phyloP scores from a whole-genome alignment of 2,888 invertebrate species.

The Polydrusus cervinus region DNA sequence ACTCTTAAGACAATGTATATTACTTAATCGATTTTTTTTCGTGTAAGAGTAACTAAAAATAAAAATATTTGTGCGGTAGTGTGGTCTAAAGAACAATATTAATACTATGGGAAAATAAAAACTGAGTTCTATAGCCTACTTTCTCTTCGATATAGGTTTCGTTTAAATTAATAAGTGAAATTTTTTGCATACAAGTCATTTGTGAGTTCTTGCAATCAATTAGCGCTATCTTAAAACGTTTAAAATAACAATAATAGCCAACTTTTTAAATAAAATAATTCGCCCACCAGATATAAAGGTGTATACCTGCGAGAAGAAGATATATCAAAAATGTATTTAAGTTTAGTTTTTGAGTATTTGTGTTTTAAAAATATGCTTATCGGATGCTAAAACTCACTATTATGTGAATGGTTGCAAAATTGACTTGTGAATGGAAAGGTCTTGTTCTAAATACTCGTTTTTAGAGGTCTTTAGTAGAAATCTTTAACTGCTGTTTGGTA shows the following conservation, averaged over 20 bases:
- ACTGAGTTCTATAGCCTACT: slow-evolving; percentile 36
- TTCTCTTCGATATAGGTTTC: slow-evolving; percentile 40
- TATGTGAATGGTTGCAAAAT: slow-evolving; percentile 1
- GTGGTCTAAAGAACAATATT: slow-evolving; percentile 6
- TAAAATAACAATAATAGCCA: too few relatives aligned
- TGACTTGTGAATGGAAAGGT: slow-evolving; percentile 16
- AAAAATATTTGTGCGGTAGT: neutral
- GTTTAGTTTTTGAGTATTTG: too few relatives aligned
- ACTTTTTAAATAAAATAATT: too few relatives aligned
- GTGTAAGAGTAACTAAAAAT: neutral
- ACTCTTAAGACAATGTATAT: too few relatives aligned
- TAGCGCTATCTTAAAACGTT: too few relatives aligned
- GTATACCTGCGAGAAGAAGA: too few relatives aligned
- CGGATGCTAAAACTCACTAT: too few relatives aligned
- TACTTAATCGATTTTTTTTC: too few relatives aligned
- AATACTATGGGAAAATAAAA: slow-evolving; percentile 5
- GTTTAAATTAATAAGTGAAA: slow-evolving; percentile 40
- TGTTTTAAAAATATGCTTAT: too few relatives aligned
- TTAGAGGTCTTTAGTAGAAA: slow-evolving; percentile 30
- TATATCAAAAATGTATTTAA: too few relatives aligned
- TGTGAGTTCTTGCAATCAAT: slow-evolving; percentile 29
- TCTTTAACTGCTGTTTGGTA: slow-evolving; percentile 8
- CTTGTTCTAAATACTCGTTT: slow-evolving; percentile 25
- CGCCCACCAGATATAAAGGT: too few relatives aligned
- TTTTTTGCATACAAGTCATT: slow-evolving; percentile 42